Conservation (phyloP, 2,888 invertebrate species). For the Gymnoscelis rufifasciata region DNA sequence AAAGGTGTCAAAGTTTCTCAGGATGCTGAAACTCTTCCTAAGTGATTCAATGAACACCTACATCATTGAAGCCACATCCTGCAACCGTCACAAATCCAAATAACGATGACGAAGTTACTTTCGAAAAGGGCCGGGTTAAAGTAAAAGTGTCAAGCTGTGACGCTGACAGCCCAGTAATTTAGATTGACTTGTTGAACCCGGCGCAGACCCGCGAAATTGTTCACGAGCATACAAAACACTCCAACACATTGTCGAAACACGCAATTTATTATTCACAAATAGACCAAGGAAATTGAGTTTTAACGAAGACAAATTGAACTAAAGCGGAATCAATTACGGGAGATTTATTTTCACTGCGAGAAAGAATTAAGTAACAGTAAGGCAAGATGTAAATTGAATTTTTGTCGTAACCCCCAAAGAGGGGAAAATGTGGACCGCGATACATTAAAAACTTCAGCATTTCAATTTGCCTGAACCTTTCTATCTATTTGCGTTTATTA, state of each 20-base stretch:
- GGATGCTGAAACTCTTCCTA: neutral
- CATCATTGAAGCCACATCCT: too few species aligned
- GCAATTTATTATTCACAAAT: constrained; percentile 76
- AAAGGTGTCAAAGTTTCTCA: too few species aligned
- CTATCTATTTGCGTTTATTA: constrained; percentile 28
- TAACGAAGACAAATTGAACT: constrained; percentile 78
- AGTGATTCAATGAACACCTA: neutral
- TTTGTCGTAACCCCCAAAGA: constrained; percentile 56
- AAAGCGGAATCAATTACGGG: constrained; percentile 75
- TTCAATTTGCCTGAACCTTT: constrained; percentile 39
- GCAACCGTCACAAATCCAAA: too few species aligned
- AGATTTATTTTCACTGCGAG: constrained; percentile 72
- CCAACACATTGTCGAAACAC: constrained; percentile 59
- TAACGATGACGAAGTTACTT: neutral
- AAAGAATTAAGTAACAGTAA: constrained; percentile 71
- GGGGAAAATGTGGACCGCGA: constrained; percentile 37
- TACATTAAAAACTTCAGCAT: constrained; percentile 49
- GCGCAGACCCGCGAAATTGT: constrained; percentile 46
- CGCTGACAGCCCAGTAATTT: constrained; percentile 45
- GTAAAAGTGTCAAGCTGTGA: constrained; percentile 11
- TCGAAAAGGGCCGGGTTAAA: constrained; percentile 6
- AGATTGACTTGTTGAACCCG: constrained; percentile 59
- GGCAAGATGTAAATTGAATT: constrained; percentile 72
- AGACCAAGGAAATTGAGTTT: constrained; percentile 75
- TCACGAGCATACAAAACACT: constrained; percentile 45